phyloP scores from a whole-genome alignment of 2,888 invertebrate species.

The Lepidocyrtinus sp. region DNA sequence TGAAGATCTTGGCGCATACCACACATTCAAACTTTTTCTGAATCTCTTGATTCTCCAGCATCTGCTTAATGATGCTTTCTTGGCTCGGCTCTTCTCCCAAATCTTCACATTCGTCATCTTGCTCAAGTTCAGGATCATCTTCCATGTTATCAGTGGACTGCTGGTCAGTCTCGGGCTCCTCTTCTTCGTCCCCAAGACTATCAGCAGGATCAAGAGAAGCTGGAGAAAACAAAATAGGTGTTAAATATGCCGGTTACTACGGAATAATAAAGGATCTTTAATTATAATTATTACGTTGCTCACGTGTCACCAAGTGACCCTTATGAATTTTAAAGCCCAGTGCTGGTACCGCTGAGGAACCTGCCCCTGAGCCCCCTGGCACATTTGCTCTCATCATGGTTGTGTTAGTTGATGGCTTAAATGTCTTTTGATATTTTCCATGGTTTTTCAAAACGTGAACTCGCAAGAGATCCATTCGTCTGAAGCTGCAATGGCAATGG shows the following conservation, averaged over 20 bases:
- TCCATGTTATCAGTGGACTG: not conserved
- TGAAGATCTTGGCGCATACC: constrained; percentile 37
- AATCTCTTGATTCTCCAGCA: not conserved
- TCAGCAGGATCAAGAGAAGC: constrained; percentile 42
- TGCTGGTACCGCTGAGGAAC: constrained; percentile 9
- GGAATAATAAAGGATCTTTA: too few species aligned
- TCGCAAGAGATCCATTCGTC: constrained; percentile 36
- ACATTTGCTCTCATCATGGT: too few species aligned
- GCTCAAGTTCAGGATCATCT: not conserved
- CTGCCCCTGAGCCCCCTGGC: too few species aligned
- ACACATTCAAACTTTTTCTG: constrained; percentile 36
- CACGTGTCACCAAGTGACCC: constrained; percentile 39
- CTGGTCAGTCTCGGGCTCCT: not conserved
- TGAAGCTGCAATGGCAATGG: constrained; percentile 25
- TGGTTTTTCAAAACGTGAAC: constrained; percentile 40
- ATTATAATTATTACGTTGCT: too few species aligned
- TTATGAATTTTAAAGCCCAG: constrained; percentile 49
- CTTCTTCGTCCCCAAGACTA: constrained; percentile 18
- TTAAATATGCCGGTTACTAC: too few species aligned
- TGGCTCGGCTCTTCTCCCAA: not conserved
- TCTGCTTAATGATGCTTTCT: constrained; percentile 19
- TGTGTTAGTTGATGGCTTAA: too few species aligned
- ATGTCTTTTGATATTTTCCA: constrained; percentile 27
- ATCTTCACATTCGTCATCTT: constrained; percentile 12
- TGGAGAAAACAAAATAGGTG: too few species aligned